These are phyloP conservation scores for Coreius guichenoti DNA, from an alignment of 2,797 vertebrate species.

Conservation along the genomic window DNA sequence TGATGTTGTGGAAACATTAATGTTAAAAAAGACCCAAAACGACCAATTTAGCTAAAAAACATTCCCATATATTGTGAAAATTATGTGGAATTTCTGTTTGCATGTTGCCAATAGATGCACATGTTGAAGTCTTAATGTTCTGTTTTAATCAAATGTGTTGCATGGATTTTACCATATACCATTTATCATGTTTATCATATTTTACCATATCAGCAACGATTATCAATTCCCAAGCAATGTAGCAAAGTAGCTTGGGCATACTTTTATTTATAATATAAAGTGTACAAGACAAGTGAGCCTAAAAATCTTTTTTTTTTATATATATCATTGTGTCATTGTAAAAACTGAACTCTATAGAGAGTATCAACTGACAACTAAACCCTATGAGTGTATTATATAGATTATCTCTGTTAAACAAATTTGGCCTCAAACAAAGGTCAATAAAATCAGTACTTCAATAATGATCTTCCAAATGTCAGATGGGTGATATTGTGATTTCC, in stretches of 20 bases:
- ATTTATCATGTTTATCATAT: too few species aligned
- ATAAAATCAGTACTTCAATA: conserved; percentile 72
- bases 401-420: conserved; percentile 33
- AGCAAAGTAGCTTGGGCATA: neutral
- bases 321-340: neutral
- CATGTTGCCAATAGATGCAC: neutral
- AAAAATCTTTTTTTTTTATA: neutral
- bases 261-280: conserved; percentile 38
- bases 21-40: neutral
- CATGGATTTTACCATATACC: neutral
- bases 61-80: neutral
- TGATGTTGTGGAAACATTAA: neutral
- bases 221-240: neutral
- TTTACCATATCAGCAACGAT: neutral
- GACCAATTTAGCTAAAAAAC: neutral
- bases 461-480: conserved; percentile 71
- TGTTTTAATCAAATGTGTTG: neutral
- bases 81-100: neutral
- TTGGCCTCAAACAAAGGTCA: conserved; percentile 62
- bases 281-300: neutral
- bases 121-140: neutral
- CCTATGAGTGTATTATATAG: conserved; percentile 1
- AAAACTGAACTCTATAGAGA: neutral
- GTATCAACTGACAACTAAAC: neutral
- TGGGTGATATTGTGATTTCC: conserved; percentile 61